These are phyloP conservation scores for Eilema griseolum DNA, from an alignment of 2,888 invertebrate genomes.

Conservation along the genomic window DNA sequence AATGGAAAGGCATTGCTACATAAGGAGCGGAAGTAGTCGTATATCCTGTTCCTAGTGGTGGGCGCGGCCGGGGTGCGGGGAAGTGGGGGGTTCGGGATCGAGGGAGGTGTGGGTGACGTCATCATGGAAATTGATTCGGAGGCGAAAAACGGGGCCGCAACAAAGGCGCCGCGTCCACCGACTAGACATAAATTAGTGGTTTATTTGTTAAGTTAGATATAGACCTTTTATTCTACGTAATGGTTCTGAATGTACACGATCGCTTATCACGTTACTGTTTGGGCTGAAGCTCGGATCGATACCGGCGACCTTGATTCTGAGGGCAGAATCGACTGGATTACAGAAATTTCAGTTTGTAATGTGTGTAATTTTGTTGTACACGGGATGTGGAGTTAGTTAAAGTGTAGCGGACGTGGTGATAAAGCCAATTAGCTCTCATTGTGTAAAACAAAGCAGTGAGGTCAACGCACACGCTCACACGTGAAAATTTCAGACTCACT, in stretches of 20 bases:
- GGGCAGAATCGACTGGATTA: constrained; percentile 32
- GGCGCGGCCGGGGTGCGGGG: constrained; percentile 49
- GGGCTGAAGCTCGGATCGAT: constrained; percentile 53
- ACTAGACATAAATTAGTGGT: constrained; percentile 77
- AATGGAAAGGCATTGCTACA: constrained; percentile 68
- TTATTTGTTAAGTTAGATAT: constrained; percentile 72
- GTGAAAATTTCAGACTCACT: constrained; percentile 40
- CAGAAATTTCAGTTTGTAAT: constrained; percentile 35
- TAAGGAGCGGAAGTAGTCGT: constrained; percentile 74
- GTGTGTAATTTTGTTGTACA: constrained; percentile 26
- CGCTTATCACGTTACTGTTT: constrained; percentile 63
- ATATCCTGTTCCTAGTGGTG: constrained; percentile 69
- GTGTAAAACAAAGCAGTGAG: constrained; percentile 49
- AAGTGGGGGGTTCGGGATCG: constrained; percentile 51
- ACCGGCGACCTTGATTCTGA: constrained; percentile 45
- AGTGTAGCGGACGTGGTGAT: constrained; percentile 53
- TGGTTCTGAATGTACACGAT: constrained; percentile 58
- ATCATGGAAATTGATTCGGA: constrained; percentile 82
- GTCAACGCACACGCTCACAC: constrained; percentile 43
- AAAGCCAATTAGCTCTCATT: constrained; percentile 55
- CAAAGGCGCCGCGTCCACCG: constrained; percentile 75
- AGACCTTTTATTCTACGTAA: constrained; percentile 64
- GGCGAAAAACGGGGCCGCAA: constrained; percentile 81
- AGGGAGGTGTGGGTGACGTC: constrained; percentile 73
- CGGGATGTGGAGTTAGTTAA: constrained; percentile 31